Evolutionary conservation across 2,113 vertebrate species (phyloP).

Genomic region (Coturnix japonica): DNA sequence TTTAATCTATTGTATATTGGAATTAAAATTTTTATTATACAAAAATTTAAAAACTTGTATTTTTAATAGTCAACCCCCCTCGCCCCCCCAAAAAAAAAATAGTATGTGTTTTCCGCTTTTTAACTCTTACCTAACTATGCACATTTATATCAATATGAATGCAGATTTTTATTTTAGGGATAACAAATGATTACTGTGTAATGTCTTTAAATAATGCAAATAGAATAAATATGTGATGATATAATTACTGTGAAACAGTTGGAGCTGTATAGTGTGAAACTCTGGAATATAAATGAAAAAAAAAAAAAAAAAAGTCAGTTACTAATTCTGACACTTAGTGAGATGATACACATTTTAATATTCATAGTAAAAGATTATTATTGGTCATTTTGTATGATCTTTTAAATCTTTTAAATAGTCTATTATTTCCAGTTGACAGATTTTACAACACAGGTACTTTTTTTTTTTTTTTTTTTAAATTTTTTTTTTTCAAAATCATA

Average conservation of each 20-base stretch:
- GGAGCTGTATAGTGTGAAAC: background rate
- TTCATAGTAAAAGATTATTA: background rate
- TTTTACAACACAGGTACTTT: slow-evolving; percentile 10
- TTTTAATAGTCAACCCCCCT: too few relatives aligned
- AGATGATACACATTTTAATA: background rate
- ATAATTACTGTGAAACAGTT: background rate
- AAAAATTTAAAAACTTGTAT: background rate
- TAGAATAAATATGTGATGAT: background rate
- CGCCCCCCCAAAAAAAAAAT: too few relatives aligned
- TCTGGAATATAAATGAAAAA: background rate
- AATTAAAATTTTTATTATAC: background rate
- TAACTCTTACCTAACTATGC: background rate
- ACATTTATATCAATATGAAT: background rate
- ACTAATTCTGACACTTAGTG: rapidly evolving
- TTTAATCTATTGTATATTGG: background rate
- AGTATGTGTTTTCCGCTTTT: background rate
- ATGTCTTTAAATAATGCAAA: background rate
- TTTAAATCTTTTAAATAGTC: background rate
- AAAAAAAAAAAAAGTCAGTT: background rate
- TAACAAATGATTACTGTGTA: background rate
- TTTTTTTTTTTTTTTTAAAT: background rate
- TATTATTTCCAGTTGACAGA: background rate
- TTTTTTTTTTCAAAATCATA: background rate
- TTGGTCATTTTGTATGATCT: background rate
- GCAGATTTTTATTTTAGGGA: background rate